Conservation (phyloP, 2,113 vertebrate genomes). For the Xenus cinereus region DNA sequence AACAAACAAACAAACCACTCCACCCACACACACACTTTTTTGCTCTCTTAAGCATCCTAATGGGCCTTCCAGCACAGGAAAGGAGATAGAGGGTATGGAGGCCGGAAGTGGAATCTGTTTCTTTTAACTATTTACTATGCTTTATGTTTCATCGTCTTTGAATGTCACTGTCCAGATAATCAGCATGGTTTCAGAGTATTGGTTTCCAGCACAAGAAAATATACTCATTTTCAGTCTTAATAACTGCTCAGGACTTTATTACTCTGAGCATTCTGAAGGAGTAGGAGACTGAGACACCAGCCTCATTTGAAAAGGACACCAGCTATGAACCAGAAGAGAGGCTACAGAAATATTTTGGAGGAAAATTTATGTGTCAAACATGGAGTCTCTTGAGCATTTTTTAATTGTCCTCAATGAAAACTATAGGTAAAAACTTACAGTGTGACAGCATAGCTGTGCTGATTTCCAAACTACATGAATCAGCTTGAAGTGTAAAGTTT, state of each 20-base stretch:
- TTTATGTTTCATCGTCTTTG: not conserved
- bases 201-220: not conserved
- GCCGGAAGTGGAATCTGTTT: not conserved
- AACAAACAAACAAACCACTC: not conserved
- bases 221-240: not conserved
- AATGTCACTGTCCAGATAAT: not conserved
- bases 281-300: not conserved
- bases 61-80: not conserved
- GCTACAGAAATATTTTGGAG: not conserved
- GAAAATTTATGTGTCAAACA: not conserved
- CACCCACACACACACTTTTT: not conserved
- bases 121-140: not conserved
- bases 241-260: not conserved
- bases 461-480: not conserved
- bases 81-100: not conserved
- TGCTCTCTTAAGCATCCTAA: not conserved
- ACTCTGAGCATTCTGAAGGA: not conserved
- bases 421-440: not conserved
- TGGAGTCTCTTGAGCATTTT: not conserved
- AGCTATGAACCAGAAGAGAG: not conserved
- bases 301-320: not conserved
- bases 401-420: not conserved
- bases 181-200: not conserved
- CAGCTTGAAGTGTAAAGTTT: not conserved
- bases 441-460: not conserved